Base-by-base conservation (phyloP, 2,888 invertebrate species). In the Eupithecia pulchellata region DNA sequence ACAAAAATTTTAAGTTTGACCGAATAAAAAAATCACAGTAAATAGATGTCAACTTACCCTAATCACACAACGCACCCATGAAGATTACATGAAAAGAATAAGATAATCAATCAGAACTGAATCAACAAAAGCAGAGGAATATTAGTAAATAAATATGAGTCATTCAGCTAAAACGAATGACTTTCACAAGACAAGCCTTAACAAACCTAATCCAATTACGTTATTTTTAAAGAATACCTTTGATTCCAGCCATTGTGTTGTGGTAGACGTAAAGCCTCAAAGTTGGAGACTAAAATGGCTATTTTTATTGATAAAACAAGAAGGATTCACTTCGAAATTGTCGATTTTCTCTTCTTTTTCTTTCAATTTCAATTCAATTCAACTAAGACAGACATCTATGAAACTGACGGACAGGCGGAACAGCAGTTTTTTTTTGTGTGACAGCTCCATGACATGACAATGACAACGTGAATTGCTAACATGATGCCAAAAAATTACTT, bases 171-270 rank as follows among this genome's bases (percentile, higher is more conserved):
- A 80, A 78, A 76, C 71, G 79, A 76, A 77, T 77, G 80, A 79
- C 79, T 83, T 80, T 79, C 76, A 77, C 71, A 67, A 69, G 67
- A 47, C 55, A 25, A 27, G 52, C 58, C 47, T 20, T 47, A 47
- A 47, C 47, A 42, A 34, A 69, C 27, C 60, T 64, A 67, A 64
- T 64, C 17, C 8, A 67, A 61, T 52, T 58, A 60, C 32, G 70
- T 27, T 52, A 55, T 64, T 66, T 47, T 32, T 34, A 42, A 20
- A 25, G 20, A 66, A 66, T 89, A 94, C 94, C 94, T 91, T 94
- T 94, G 62, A 94, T 92, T 84, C 94, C 94, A 82, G 94, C 94
- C 94, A 94, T 94, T 84, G 72, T 86, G 55, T 27, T 52, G 11
- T 52, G 20, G 52, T 25, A 25, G 11, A 52, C 25, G 52, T 52